phyloP scores from a whole-genome alignment of 2,888 invertebrate species.

The Drosophila macrothrix region DNA sequence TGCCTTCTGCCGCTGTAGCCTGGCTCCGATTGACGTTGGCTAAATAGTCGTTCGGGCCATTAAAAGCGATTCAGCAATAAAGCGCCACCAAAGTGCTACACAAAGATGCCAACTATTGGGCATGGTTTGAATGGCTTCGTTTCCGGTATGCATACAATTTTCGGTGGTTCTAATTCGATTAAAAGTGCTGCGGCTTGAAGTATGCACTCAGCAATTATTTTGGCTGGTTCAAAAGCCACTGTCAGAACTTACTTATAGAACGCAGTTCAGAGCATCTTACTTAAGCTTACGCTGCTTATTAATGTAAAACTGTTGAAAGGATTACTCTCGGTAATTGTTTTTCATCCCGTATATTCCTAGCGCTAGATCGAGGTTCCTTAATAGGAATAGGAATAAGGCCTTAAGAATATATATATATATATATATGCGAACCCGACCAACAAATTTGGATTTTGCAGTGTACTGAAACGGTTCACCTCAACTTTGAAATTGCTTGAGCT shows the following conservation, averaged over 20 bases:
- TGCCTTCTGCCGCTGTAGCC: background rate
- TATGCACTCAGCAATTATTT: constrained; percentile 5
- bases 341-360: no score
- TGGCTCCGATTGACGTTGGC: constrained; percentile 62
- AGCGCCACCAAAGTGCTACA: constrained; percentile 19
- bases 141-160: constrained; percentile 32
- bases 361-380: no score
- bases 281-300: background rate
- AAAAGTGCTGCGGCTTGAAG: constrained; percentile 17
- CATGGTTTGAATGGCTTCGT: constrained; percentile 32
- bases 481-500: no score
- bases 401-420: no score
- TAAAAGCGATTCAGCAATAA: constrained; percentile 42
- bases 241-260: background rate
- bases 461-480: no score
- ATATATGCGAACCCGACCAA: no score
- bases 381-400: no score
- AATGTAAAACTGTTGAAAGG: background rate
- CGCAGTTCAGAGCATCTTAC: background rate
- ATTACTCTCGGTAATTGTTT: background rate
- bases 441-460: no score
- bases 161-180: constrained; percentile 35
- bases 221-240: background rate
- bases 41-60: constrained; percentile 54
- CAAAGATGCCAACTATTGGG: constrained; percentile 36